Base-by-base conservation (phyloP, 35 echinoderm and acorn worm genomes). In the Diadema setosum region DNA sequence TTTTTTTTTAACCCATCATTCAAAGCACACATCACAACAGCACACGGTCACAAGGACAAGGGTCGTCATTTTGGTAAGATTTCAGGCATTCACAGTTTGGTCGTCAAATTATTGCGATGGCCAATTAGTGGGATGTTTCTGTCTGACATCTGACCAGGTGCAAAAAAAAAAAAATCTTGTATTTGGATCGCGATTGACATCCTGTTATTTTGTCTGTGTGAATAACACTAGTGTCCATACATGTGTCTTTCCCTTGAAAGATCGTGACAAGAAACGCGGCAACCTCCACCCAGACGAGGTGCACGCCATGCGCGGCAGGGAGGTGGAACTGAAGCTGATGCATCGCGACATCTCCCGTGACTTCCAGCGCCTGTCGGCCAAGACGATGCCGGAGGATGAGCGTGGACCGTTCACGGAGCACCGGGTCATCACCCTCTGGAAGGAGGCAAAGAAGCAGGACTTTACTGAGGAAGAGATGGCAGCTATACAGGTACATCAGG, bases 271-370 rank as follows among this genome's bases (percentile, higher is more conserved):
- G 58, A 40, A 85, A 63, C 58, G 27, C 5, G 33, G 57, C 34
- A 24, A 58, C 18, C 43, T 55, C 31, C 26, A 78, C 9, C 65
- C 33, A 0, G 65, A 74, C 36, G 67, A 78, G 23, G 17, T 61
- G 26, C 37, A 58, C 31, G 46, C 61, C 7, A 26, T 43, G 39
- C 69, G 86, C 27, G 70, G 69, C 33, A 75, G 57, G 46, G 90
- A 96, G 36, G 42, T 96, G 3, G 94, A 96, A 17, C 81, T 96
- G 86, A 97, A 97, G 61, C 46, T 97, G 12, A 75, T 93, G 42
- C 95, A 97, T 39, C 75, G 87, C 17, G 84, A 87, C 33, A 21
- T 97, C 29, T 86, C 44, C 29, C 65, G 80, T n/a, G 83, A 97
- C 37, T 97, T 86, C 41, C 81, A 97, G 87, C 69, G 59, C 14